Percentiles rank a stretch among this genome's conserved stretches.
These are phyloP conservation scores for Cydia pomonella DNA, from an alignment of 1,140 invertebrate species.

Conservation along the genomic window DNA sequence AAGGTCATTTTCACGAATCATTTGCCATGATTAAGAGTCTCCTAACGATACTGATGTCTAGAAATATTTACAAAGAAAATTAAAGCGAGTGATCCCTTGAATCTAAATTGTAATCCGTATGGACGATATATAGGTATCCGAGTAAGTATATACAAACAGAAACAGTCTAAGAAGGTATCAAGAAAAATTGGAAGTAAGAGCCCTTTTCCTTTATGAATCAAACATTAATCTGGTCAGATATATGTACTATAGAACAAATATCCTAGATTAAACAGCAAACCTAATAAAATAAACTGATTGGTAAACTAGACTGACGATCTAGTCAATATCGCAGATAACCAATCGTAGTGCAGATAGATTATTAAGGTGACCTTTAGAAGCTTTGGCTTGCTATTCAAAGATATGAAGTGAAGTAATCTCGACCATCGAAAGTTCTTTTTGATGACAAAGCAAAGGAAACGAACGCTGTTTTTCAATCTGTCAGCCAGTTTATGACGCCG, in stretches of 20 bases:
- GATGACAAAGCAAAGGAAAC: too few relatives aligned
- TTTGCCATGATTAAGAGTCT: conserved; percentile 20
- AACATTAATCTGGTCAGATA: neutral
- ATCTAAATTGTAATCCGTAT: neutral
- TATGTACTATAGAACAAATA: neutral
- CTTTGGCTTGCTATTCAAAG: too few relatives aligned
- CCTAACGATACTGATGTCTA: neutral
- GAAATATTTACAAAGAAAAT: neutral
- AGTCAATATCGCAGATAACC: too few relatives aligned
- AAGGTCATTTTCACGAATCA: conserved; percentile 30
- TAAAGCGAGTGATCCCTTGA: neutral
- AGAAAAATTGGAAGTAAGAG: neutral
- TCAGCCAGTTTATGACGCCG: too few relatives aligned
- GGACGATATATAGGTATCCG: neutral
- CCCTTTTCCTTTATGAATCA: neutral
- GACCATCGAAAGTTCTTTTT: too few relatives aligned
- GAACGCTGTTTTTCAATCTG: too few relatives aligned
- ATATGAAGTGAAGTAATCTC: too few relatives aligned
- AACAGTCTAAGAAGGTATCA: neutral
- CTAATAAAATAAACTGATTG: too few relatives aligned
- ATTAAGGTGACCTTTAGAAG: too few relatives aligned
- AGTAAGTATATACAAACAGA: neutral
- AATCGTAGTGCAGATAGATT: too few relatives aligned
- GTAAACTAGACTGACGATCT: too few relatives aligned
- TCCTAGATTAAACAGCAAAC: neutral